phyloP scores from a whole-genome alignment of 30 jellyfish, hydroid and myxozoan genomes.

The Aurelia aurita complex sp. Pacific region DNA sequence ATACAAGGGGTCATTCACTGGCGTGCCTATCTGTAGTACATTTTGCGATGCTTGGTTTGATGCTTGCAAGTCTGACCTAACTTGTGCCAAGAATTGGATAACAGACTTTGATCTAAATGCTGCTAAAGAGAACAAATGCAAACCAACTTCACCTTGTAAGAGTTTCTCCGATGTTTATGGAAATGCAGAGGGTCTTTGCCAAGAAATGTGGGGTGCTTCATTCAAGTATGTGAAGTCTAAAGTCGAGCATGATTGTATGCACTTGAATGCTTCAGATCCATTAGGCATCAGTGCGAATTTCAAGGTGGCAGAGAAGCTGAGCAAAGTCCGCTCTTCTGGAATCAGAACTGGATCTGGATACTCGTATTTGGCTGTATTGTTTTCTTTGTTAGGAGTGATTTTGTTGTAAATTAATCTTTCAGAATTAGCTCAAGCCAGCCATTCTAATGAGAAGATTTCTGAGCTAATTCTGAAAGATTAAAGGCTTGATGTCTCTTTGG shows the following conservation, averaged over 20 bases:
- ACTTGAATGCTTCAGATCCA: slow-evolving; percentile 28
- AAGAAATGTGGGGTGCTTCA: slow-evolving; percentile 80
- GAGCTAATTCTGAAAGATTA: too few relatives aligned
- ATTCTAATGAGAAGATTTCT: too few relatives aligned
- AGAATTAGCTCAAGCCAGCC: too few relatives aligned
- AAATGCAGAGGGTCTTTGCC: slow-evolving; percentile 69
- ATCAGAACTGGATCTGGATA: too few relatives aligned
- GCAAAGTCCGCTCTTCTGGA: too few relatives aligned
- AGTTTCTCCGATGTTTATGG: slow-evolving; percentile 49
- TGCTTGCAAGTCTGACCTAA: slow-evolving; percentile 63
- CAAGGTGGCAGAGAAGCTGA: slow-evolving; percentile 44
- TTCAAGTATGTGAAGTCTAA: slow-evolving; percentile 53
- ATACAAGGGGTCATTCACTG: slow-evolving; percentile 65
- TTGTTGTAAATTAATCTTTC: too few relatives aligned
- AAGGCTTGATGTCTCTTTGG: too few relatives aligned
- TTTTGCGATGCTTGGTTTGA: slow-evolving; percentile 85
- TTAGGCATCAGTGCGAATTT: neutral
- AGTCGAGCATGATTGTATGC: slow-evolving; percentile 63
- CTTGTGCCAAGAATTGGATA: slow-evolving; percentile 83
- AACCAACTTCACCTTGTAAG: slow-evolving; percentile 19
- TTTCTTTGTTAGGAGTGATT: too few relatives aligned
- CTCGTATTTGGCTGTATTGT: too few relatives aligned
- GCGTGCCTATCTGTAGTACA: slow-evolving; percentile 70
- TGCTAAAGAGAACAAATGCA: slow-evolving; percentile 55
- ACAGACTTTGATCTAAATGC: slow-evolving; percentile 31